Evolutionary conservation across 2,113 vertebrate genomes (phyloP).

Genomic region (Corythaeola cristata): DNA sequence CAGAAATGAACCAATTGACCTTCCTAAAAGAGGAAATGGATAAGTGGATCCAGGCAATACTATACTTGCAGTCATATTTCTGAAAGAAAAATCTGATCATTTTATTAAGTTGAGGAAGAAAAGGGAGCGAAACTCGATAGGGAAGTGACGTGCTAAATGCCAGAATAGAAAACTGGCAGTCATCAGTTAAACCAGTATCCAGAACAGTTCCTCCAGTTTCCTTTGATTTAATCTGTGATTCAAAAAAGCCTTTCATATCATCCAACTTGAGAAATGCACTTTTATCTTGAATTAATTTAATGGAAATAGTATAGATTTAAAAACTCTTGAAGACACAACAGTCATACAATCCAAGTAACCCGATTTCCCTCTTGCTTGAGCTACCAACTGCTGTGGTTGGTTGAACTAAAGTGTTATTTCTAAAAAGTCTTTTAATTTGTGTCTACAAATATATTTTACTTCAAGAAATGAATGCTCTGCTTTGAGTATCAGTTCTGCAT

Average conservation of each 20-base stretch:
- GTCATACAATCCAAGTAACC: background rate
- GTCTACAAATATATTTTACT: background rate
- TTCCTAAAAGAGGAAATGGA: background rate
- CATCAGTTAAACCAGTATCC: background rate
- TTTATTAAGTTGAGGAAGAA: background rate
- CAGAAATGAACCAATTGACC: background rate
- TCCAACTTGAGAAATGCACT: background rate
- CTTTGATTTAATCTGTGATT: background rate
- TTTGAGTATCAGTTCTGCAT: background rate
- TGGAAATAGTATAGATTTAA: background rate
- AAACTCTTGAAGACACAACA: background rate
- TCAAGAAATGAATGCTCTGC: background rate
- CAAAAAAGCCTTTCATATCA: background rate
- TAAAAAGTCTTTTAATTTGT: background rate
- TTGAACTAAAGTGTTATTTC: background rate
- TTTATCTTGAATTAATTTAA: background rate
- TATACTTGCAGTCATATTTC: background rate
- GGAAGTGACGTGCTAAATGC: background rate
- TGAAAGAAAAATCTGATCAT: background rate
- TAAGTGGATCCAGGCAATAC: background rate
- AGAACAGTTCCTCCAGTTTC: background rate
- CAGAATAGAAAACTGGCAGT: background rate
- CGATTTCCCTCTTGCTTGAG: background rate
- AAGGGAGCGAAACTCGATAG: background rate
- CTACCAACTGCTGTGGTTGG: background rate